Conservation (phyloP, 2,888 invertebrate genomes). For the Lucinisca nassula region DNA sequence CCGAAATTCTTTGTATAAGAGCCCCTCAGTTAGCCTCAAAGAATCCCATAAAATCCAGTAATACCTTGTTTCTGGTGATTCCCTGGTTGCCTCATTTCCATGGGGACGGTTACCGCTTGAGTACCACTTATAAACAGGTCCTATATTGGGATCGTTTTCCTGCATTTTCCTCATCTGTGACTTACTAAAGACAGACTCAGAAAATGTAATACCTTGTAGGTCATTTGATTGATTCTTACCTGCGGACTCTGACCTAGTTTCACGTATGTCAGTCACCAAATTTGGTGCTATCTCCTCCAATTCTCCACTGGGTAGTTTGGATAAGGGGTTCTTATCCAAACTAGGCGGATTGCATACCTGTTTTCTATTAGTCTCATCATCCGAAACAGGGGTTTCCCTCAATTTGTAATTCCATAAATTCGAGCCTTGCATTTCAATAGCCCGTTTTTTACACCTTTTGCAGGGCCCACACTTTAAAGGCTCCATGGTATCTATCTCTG, state of each 20-base stretch:
- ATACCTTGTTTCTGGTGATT: too few relatives aligned
- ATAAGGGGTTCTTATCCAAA: too few relatives aligned
- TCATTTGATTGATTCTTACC: background rate
- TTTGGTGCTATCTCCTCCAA: background rate
- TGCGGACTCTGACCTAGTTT: background rate
- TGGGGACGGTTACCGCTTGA: background rate
- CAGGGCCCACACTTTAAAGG: background rate
- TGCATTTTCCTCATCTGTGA: background rate
- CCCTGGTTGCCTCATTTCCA: too few relatives aligned
- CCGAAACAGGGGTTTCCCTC: too few relatives aligned
- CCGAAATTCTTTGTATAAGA: too few relatives aligned
- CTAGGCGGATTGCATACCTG: too few relatives aligned
- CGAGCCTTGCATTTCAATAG: too few relatives aligned
- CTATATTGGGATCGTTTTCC: background rate
- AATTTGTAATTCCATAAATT: background rate
- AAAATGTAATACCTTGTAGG: background rate
- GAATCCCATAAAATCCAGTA: too few relatives aligned
- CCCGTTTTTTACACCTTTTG: too few relatives aligned
- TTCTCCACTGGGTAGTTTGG: background rate
- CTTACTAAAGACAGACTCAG: background rate
- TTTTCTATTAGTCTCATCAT: too few relatives aligned
- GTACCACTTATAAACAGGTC: background rate
- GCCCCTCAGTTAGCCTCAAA: too few relatives aligned
- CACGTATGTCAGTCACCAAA: background rate
- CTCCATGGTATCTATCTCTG: background rate